Base-by-base conservation (phyloP, 2,888 invertebrate species). In the Phyllotreta striolata region DNA sequence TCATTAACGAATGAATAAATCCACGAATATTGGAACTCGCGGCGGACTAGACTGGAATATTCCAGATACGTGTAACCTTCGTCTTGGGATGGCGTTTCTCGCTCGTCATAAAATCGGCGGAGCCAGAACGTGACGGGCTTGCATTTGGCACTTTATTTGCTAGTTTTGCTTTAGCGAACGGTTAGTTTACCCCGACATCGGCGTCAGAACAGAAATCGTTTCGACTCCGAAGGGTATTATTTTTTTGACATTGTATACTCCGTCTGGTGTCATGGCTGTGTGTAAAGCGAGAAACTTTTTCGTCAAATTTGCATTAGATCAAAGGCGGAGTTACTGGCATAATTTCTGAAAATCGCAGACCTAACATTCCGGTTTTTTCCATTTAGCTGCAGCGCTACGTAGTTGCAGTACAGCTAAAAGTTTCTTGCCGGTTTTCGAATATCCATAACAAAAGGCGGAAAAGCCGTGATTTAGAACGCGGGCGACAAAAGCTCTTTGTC, bases 141-240 rank as follows among this genome's bases (percentile, higher is more conserved):
- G 24, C 47, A 12, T 47, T 47, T 47, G 47, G 24, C 47, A 14
- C 24, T 47, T 47, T 47, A 47, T 47, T 47, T 47, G 47, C 47
- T 47, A 47, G 24, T 24, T 24, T 24, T 24, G 24, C 24, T 47
- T 47, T 47, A 3, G 47, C 34, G 47, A 47, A 47, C 24, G 47
- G 47, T 47, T 47, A 47, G 47, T 47, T 47, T 6, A 47, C 12
- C 34, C 6, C 24, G 9, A 41, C 24, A 4, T 24, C 24, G 4
- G 24, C 24, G 24, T 24, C 24, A 24, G 24, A 24, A 24, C 24
- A 3, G 4, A 24, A 24, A 24, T 4, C 24, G 24, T 24, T 24
- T 24, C 24, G 24, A 3, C 24, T 24, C 24, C 24, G 24, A 4
- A 24, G 24, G 24, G 24, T 4, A 24, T 24, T 24, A 24, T 24